Evolutionary conservation across 1,140 invertebrate genomes (phyloP), one percentile per base, ranked within the genome.

Genomic region (Papilio machaon): DNA sequence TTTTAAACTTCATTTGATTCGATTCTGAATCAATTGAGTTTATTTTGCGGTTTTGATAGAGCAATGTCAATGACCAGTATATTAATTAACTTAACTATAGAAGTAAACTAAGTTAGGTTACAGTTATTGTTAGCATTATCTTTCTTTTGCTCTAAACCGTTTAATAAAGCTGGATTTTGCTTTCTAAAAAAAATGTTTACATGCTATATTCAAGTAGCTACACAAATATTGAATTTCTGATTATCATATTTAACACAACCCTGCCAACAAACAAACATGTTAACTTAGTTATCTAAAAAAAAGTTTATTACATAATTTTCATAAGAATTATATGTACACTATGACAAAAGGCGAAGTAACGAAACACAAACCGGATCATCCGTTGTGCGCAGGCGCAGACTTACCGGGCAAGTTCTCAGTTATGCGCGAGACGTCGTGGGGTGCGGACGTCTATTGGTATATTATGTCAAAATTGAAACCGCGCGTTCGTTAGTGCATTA

Each of bases 311-410:
- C 85, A 90, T 90, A 91, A 91, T 91, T 89, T 88, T 86, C 85
- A 86, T 90, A 88, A 91, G 85, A 86, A 82, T 88, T 87, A 87
- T 88, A 90, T 86, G 85, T 85, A 67, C 60, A 17, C 83, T 91
- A 91, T 91, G 90, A 91, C 90, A 92, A 92, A 91, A 91, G 89
- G 85, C 87, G 84, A 88, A 88, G 89, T 85, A 86, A 86, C 88
- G 86, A 91, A 90, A 90, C 86, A 84, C 84, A 89, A 92, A 91
- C 90, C 91, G 89, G 90, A 89, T 88, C 87, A 91, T 91, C 88
- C 85, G 90, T 87, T 90, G 85, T 88, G 90, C 86, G 88, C 86
- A 82, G 81, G 86, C 87, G 89, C 87, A 83, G 85, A 91, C 89
- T 83, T 83, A 85, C 89, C 91, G 79, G 83, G 87, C 91, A 82